A percentile compares a stretch with the other conserved stretches of the same genome.
phyloP scores from a whole-genome alignment of 2,113 vertebrate species.

The Fregetta grallaria region DNA sequence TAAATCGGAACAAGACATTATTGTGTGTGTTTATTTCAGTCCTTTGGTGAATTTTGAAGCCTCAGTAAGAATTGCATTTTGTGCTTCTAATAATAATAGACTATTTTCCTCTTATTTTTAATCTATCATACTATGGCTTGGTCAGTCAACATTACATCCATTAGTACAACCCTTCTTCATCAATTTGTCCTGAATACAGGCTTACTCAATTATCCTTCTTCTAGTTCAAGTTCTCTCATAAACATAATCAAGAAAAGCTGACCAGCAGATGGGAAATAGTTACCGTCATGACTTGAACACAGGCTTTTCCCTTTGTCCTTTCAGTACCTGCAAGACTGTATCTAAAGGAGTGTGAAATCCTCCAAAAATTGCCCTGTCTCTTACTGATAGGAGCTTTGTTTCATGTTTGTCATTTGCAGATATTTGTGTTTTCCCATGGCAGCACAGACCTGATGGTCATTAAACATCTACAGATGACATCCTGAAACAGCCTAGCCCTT shows the following conservation, averaged over 20 bases:
- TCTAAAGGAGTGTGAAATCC: neutral
- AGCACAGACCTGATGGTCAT: neutral
- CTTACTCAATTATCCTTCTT: neutral
- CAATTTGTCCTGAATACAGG: neutral
- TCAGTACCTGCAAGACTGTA: neutral
- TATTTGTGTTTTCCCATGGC: neutral
- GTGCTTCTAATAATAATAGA: neutral
- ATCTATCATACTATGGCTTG: neutral
- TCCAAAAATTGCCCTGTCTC: neutral
- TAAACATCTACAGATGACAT: neutral
- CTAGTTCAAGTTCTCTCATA: neutral
- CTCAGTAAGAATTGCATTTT: neutral
- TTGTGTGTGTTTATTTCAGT: neutral
- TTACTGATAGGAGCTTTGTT: neutral
- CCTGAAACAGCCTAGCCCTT: neutral
- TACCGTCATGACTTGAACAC: neutral
- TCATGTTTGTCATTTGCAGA: neutral
- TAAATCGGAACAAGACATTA: neutral
- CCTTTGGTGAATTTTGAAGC: neutral
- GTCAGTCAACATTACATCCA: neutral
- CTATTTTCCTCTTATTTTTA: neutral
- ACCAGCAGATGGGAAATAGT: neutral
- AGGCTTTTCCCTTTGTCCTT: neutral
- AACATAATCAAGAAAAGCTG: neutral
- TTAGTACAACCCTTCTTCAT: neutral